Base-by-base conservation (phyloP, 2,797 vertebrate genomes). In the Carapus acus region DNA sequence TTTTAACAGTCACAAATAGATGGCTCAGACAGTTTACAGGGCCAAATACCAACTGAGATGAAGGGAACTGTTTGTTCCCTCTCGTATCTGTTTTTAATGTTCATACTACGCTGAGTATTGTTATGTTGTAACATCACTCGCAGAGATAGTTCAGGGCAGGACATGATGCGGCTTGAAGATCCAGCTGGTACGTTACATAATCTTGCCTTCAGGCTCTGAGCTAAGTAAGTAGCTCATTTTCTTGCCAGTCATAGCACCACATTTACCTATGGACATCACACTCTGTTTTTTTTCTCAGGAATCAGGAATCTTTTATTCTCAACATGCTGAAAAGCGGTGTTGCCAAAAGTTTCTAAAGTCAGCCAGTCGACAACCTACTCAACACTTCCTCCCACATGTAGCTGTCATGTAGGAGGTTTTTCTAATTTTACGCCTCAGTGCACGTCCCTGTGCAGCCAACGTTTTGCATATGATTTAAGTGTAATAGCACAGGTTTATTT, bases 141-240 rank as follows among this genome's bases (percentile, higher is more conserved):
- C 40, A 57, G 47, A 42, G 53, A 58, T 17, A 41, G 54, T 50
- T 65, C 61, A 72, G 64, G 64, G 60, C 49, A 55, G 61, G 67
- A 43, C 34, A 52, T 34, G 57, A 47, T 69, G 76, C 43, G 33
- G 38, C 47, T 59, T 75, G 71, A 58, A 70, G 62, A 79, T 73
- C 74, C 85, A 85, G 83, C 82, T 81, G 84, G 82, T 79, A 39
- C 52, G 64, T 88, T 85, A 78, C 71, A 67, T 84, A 85, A 86
- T 16, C 9, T 43, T 17, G 77, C 74, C 73, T 81, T 41, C 55
- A 71, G 75, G 72, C 72, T 66, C 66, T 72, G 63, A 67, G 62
- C 62, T n/a, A n/a, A n/a, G n/a, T 51, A 61, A 66, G 73, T 58
- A 47, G 58, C 44, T 13, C 31, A 49, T 61, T 73, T 49, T 52